Base-by-base conservation (phyloP, 2,113 vertebrate species). In the Hippopotamus amphibius region DNA sequence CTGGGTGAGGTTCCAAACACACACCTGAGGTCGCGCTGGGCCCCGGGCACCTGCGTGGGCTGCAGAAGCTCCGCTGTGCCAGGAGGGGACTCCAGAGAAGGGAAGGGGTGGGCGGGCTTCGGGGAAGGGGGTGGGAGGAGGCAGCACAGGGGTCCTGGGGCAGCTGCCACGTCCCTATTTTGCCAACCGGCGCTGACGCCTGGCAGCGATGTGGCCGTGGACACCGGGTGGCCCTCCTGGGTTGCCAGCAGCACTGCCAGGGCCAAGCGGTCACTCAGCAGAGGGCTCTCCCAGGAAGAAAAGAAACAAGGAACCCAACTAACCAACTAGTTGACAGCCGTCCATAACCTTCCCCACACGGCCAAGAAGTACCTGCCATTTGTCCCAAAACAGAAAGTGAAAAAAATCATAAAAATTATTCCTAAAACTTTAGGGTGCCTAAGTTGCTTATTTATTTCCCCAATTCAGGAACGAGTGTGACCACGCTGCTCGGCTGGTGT, bases 321-420 rank as follows among this genome's bases (percentile, higher is more conserved):
- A 5, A 10, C 15, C 37, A 11, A 4, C 12, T 0, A 33, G 57
- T 7, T 50, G 2, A 57, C 0, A 57, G 66, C 0, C 7, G 15
- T 12, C 68, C 11, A 1, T 0, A 21, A 6, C n/a, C 19, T 21
- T 6, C 46, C 9, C 6, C 14, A 1, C n/a, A 0, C 41, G 30
- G 81, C 65, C 9, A 13, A 12, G 17, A 76, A 48, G 4, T 16
- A 22, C 22, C 30, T 48, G 69, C 7, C 41, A 14, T 24, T 30
- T 10, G 13, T 59, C 37, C 50, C 59, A 0, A 37, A 48, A 41
- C 11, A 57, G 22, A 30, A 37, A 24, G 63, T 12, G 37, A 61
- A 5, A 61, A 24, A 24, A 5, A 57, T 24, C 48, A 26, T 22
- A 8, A 16, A 21, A 48, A 22, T 50, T 5, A 24, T 15, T 46